Percentiles rank a stretch among this genome's conserved stretches.
phyloP scores from a whole-genome alignment of 2,888 invertebrate genomes.

The Leucozona laternaria region DNA sequence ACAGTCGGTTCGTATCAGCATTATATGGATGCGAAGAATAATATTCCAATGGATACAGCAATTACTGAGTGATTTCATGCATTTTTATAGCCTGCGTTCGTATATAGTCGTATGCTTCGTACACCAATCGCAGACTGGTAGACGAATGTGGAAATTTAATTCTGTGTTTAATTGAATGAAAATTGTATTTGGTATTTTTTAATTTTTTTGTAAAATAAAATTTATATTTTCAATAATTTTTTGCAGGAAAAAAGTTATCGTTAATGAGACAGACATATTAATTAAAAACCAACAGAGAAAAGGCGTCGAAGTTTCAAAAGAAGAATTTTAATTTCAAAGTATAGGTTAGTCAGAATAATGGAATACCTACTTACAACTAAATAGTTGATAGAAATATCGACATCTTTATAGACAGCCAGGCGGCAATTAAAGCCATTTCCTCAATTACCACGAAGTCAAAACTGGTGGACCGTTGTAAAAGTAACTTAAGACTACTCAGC shows the following conservation, averaged over 20 bases:
- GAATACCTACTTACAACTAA: too few species aligned
- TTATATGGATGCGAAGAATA: constrained; percentile 39
- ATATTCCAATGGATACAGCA: constrained; percentile 60
- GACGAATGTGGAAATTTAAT: constrained; percentile 57
- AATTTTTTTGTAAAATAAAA: not conserved
- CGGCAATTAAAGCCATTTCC: too few species aligned
- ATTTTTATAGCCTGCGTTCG: constrained; percentile 46
- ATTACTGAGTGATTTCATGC: constrained; percentile 69
- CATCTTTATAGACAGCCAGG: too few species aligned
- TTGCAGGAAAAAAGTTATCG: not conserved
- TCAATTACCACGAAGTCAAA: too few species aligned
- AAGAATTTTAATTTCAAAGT: too few species aligned
- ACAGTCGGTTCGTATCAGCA: not conserved
- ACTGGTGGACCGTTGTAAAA: too few species aligned
- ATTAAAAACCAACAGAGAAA: too few species aligned
- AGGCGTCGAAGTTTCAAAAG: too few species aligned
- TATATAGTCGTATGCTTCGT: too few species aligned
- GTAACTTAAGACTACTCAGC: too few species aligned
- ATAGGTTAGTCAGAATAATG: too few species aligned
- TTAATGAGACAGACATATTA: constrained; percentile 10
- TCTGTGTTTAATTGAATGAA: constrained; percentile 57
- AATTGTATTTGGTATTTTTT: constrained; percentile 7
- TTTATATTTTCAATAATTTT: constrained; percentile 10
- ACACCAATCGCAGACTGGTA: not conserved
- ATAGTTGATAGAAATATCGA: too few species aligned